A percentile compares a stretch with the other conserved stretches of the same genome.
Evolutionary conservation across 2,113 vertebrate species (phyloP).

Genomic region (Pelecanus crispus): DNA sequence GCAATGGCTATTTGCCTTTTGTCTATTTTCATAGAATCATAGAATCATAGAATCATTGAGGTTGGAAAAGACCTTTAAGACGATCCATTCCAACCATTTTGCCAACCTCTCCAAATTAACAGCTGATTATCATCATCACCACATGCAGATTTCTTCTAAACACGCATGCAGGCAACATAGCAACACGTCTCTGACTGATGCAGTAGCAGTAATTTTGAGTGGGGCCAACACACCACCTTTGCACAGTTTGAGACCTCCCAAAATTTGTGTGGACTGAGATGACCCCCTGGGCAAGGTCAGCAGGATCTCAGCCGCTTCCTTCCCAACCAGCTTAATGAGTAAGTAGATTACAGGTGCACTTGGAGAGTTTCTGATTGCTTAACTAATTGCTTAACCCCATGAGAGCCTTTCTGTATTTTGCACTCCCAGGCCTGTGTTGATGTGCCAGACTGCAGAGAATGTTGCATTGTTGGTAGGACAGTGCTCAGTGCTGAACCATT

Average conservation of each 20-base stretch:
- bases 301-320: neutral
- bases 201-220: neutral
- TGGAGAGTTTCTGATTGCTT: slow-evolving; percentile 12
- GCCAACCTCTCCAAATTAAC: neutral
- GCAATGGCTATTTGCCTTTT: neutral
- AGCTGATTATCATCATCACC: neutral
- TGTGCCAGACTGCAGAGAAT: neutral
- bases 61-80: too few relatives aligned
- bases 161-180: neutral
- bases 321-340: slow-evolving; percentile 30
- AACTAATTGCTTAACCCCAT: slow-evolving; percentile 24
- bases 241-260: neutral
- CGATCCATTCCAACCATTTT: too few relatives aligned
- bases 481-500: neutral
- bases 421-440: neutral
- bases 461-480: neutral
- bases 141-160: neutral
- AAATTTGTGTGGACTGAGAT: neutral
- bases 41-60: too few relatives aligned
- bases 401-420: neutral
- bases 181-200: neutral
- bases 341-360: slow-evolving; percentile 16
- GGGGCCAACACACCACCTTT: neutral
- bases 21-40: too few relatives aligned
- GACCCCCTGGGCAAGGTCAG: neutral